A percentile compares a stretch with the other conserved stretches of the same genome.
phyloP scores from a whole-genome alignment of 1,140 invertebrate species.

The Drosophila biarmipes region DNA sequence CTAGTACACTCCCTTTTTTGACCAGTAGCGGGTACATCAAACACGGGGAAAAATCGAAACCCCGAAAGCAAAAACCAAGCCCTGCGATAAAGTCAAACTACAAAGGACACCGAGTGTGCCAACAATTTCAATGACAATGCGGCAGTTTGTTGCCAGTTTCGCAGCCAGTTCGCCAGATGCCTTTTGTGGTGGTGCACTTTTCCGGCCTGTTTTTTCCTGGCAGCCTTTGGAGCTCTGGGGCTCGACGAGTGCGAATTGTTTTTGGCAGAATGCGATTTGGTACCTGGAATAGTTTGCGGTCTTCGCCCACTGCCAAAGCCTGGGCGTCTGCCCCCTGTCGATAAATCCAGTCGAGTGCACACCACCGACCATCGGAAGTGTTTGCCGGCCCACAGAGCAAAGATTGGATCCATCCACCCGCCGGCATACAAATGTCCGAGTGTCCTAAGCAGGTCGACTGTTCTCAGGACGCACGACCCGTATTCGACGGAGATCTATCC shows the following conservation, averaged over 20 bases:
- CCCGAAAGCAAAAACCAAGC: conserved; percentile 29
- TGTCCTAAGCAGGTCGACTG: background rate
- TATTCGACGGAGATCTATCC: conserved; percentile 17
- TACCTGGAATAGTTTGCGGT: conserved; percentile 53
- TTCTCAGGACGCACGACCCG: conserved; percentile 1
- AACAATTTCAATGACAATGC: conserved; percentile 62
- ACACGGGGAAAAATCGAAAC: conserved; percentile 1
- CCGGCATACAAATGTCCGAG: conserved; percentile 31
- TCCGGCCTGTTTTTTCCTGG: background rate
- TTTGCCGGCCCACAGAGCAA: conserved; percentile 20
- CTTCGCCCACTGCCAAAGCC: background rate
- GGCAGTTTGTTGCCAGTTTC: conserved; percentile 51
- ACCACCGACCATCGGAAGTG: conserved; percentile 25
- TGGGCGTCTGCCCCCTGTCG: conserved; percentile 6
- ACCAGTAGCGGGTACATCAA: background rate
- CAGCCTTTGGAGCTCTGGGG: conserved; percentile 2
- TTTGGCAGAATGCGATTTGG: conserved; percentile 51
- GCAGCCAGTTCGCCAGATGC: conserved; percentile 35
- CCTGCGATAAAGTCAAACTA: conserved; percentile 47
- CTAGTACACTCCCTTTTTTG: background rate
- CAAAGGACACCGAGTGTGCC: conserved; percentile 33
- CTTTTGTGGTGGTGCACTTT: conserved; percentile 47
- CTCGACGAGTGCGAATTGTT: conserved; percentile 47
- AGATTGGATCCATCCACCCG: conserved; percentile 47
- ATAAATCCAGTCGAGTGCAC: conserved; percentile 53